Evolutionary conservation across 2,113 vertebrate genomes (phyloP).

Genomic region (Deroptyus accipitrinus): DNA sequence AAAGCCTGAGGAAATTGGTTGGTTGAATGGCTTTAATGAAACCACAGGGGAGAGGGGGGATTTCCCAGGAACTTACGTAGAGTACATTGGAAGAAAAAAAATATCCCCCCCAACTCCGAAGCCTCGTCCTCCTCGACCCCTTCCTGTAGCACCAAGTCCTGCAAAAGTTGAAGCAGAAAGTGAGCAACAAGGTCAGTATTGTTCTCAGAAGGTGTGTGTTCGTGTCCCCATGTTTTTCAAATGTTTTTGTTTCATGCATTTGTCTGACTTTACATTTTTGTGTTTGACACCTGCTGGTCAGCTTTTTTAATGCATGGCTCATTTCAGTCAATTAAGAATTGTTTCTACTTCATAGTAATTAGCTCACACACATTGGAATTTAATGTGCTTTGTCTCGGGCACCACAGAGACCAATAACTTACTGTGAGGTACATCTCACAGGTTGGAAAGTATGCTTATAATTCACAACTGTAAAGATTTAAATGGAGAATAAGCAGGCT

Average conservation of each 20-base stretch:
- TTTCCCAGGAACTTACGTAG: slow-evolving; percentile 97
- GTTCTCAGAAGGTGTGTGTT: background rate
- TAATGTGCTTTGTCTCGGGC: background rate
- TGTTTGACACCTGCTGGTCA: background rate
- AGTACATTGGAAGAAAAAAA: slow-evolving; percentile 92
- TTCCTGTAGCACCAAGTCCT: slow-evolving; percentile 88
- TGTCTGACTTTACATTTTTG: background rate
- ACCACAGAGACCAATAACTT: background rate
- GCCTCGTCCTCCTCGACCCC: slow-evolving; percentile 90
- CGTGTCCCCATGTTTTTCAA: background rate
- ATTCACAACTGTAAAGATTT: background rate
- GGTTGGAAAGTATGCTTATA: background rate
- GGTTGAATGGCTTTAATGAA: slow-evolving; percentile 95
- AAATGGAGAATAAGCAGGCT: background rate
- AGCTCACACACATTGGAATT: background rate
- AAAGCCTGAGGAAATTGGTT: slow-evolving; percentile 92
- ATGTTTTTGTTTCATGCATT: background rate
- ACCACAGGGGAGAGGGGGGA: slow-evolving; percentile 95
- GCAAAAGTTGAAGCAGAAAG: slow-evolving; percentile 82
- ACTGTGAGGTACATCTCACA: background rate
- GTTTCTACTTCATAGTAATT: background rate
- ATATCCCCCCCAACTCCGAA: slow-evolving; percentile 96
- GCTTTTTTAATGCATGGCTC: background rate
- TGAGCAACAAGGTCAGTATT: slow-evolving; percentile 88
- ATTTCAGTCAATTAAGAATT: background rate